Conservation (phyloP, 2,113 vertebrate species). For the Cettia cetti region DNA sequence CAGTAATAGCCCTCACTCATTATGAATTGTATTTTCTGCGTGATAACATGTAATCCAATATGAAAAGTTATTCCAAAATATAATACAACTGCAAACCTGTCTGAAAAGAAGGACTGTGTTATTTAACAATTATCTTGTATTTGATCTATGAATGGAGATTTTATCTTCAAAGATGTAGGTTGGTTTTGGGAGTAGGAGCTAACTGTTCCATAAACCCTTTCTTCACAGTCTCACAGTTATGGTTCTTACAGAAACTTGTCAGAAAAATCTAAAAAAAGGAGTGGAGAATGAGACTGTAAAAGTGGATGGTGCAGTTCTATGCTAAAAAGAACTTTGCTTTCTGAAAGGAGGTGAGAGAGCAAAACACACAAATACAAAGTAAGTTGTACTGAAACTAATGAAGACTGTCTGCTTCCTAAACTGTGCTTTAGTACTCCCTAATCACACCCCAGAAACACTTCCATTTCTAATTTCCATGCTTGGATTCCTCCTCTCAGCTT, state of each 20-base stretch:
- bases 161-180: background rate
- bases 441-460: background rate
- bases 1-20: background rate
- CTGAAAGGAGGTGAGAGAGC: background rate
- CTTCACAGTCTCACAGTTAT: background rate
- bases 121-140: background rate
- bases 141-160: background rate
- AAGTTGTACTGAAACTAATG: background rate
- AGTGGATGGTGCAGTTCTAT: background rate
- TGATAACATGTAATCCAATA: background rate
- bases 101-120: background rate
- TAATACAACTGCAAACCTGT: background rate
- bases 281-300: background rate
- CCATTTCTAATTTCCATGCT: background rate
- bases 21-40: background rate
- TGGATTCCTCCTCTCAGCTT: background rate
- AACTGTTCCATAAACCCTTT: background rate
- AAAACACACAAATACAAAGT: background rate
- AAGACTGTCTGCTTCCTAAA: background rate
- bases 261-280: background rate
- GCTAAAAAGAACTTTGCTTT: background rate
- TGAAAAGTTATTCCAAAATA: background rate
- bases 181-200: background rate
- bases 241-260: background rate
- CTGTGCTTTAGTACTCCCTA: background rate